Base-by-base conservation (phyloP, 2,888 invertebrate genomes). In the Hyles lineata region DNA sequence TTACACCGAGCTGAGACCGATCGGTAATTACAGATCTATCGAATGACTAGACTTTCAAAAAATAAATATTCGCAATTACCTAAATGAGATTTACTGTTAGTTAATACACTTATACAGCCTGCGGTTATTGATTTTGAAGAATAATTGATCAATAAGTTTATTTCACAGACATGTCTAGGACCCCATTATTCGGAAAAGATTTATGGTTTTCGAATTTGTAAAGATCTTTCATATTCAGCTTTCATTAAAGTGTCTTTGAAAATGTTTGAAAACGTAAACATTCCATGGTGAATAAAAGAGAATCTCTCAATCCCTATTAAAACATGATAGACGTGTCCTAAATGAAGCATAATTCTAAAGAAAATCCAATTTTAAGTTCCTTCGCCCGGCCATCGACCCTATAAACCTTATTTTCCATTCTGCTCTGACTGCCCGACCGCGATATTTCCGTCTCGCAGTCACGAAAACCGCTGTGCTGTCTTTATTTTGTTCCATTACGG, bases 401-500 rank as follows among this genome's bases (percentile, higher is more conserved):
- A 91, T 88, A 91, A 92, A 90, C 89, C 90, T 91, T 89, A 89
- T 87, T 83, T 80, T 85, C 81, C 77, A 76, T 93, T 93, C 86
- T 87, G 70, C 82, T 93, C 87, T 75, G 85, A 81, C 91, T 75
- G 83, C 75, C 80, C 74, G 74, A 81, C 78, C 79, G 83, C 74
- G 72, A 85, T 91, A 88, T 82, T 85, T 90, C 85, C 79, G 86
- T 93, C 92, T 93, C 94, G 80, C 87, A 90, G 92, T 93, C 94
- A 94, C 94, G 94, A 94, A 92, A 92, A 92, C 93, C 92, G 92
- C 93, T 93, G 92, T 89, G 91, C 92, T 91, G 92, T 90, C 93
- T 94, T 93, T 93, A 93, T 93, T 94, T 93, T 93, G 92, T 92
- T 92, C 93, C 92, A 94, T 93, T 92, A 93, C 91, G 86, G 43